Base-by-base conservation (phyloP, 2,113 vertebrate genomes). In the Dipodomys ordii region DNA sequence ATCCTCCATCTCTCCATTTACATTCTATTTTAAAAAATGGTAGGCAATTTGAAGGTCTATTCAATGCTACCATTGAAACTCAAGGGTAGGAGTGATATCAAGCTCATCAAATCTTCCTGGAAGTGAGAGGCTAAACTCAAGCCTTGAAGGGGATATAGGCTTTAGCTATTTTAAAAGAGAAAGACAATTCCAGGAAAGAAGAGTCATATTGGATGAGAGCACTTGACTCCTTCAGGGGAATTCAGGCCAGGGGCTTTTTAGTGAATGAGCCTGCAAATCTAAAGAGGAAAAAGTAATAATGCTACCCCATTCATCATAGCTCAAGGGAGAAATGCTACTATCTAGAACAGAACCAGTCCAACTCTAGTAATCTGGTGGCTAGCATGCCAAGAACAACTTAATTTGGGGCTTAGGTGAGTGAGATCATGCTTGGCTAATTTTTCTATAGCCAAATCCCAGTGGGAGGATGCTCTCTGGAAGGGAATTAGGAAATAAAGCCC, bases 391-490 rank as follows among this genome's bases (percentile, higher is more conserved):
- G 69, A 96, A 92, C 88, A 94, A 89, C 94, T 95, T 84, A 79
- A 89, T 94, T 16, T 79, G 76, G 71, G 25, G 32, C 76, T 76
- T 27, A 94, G 83, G 87, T 89, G 89, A 83, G 83, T 95, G 94
- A 96, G 83, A 69, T 96, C 92, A 97, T 93, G 81, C 77, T 96
- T 96, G 96, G 96, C 92, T 64, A 94, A 39, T 76, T 72, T 94
- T 77, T 77, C 94, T 71, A 30, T 85, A 83, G 86, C 69, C 81
- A 84, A 68, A 79, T 87, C 80, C 79, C 30, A 25, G 62, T 72
- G 69, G 82, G 35, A 91, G 64, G 67, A 77, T 92, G 80, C 76
- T 77, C 32, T 92, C 39, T 74, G 86, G 80, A 89, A 90, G 32
- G 81, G 18, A 13, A 7, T 69, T 77, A 64, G 69, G 32, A 95